These are phyloP conservation scores for Pyxicephalus adspersus DNA, from an alignment of 2,113 vertebrate genomes.

Conservation along the genomic window DNA sequence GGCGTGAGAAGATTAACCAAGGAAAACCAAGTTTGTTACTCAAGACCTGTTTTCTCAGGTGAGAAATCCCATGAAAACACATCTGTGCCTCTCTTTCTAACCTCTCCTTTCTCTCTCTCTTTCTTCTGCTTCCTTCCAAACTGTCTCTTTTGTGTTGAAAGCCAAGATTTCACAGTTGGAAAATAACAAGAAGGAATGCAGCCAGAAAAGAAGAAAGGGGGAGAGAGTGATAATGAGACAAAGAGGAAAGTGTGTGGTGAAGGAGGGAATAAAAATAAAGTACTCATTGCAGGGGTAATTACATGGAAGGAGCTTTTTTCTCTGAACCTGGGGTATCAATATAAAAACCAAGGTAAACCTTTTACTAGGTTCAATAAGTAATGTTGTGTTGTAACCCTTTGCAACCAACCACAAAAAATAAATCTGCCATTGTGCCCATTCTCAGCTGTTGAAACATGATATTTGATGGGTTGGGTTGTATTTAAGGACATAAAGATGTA, in stretches of 20 bases:
- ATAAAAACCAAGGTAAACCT: neutral
- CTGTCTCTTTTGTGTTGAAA: slow-evolving; percentile 37
- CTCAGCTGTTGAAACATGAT: too few relatives aligned
- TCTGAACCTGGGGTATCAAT: neutral
- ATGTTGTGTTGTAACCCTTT: too few relatives aligned
- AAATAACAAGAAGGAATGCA: slow-evolving; percentile 49
- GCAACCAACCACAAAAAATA: too few relatives aligned
- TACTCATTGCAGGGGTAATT: neutral
- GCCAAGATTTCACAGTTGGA: slow-evolving; percentile 54
- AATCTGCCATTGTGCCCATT: too few relatives aligned
- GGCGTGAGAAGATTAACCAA: neutral
- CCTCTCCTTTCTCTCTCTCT: neutral
- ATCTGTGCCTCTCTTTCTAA: neutral
- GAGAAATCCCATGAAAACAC: slow-evolving; percentile 18
- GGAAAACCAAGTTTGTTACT: neutral
- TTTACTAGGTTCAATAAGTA: too few relatives aligned
- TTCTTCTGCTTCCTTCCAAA: slow-evolving; percentile 3
- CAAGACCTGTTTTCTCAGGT: slow-evolving; percentile 29
- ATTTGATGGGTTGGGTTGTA: too few relatives aligned
- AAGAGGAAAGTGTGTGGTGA: neutral
- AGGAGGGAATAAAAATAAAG: neutral
- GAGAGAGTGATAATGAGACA: slow-evolving; percentile 14
- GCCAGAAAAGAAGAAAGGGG: slow-evolving; percentile 41
- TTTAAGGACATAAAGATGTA: too few relatives aligned
- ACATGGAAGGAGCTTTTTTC: neutral